Percentiles rank a stretch among this genome's conserved stretches.
Conservation (phyloP, 2,113 vertebrate genomes). For the Porphyrio hochstetteri region DNA sequence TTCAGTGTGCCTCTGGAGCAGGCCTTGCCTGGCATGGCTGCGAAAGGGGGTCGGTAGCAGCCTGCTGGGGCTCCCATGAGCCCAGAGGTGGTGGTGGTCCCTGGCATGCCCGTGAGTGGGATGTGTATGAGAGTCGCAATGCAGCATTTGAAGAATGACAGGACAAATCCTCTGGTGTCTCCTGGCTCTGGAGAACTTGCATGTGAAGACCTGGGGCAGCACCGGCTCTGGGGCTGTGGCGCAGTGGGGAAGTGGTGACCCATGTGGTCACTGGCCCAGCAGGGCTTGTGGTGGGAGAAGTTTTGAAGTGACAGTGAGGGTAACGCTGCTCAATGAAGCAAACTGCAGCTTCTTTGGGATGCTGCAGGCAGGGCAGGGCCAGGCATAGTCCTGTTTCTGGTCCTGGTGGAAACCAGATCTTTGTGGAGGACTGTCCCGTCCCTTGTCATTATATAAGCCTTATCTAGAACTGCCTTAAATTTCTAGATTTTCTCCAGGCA, state of each 20-base stretch:
- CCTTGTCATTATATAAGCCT: background rate
- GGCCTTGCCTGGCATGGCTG: rapidly evolving
- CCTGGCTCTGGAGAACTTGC: background rate
- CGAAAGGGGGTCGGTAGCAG: background rate
- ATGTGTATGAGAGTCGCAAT: rapidly evolving
- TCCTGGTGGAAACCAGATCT: background rate
- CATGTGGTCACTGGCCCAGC: background rate
- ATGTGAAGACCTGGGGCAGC: rapidly evolving
- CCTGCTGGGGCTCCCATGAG: background rate
- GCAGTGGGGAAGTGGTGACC: background rate
- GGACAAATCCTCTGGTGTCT: background rate
- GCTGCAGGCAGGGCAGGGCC: background rate
- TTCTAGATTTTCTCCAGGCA: background rate
- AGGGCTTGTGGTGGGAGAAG: background rate
- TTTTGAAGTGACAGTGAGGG: background rate
- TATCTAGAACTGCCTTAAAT: background rate
- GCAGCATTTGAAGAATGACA: rapidly evolving
- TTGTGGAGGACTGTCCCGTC: background rate
- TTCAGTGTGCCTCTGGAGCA: background rate
- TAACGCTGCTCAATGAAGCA: background rate
- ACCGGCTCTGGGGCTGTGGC: rapidly evolving
- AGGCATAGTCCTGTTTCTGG: background rate
- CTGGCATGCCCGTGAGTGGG: too few relatives aligned
- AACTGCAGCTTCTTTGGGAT: background rate
- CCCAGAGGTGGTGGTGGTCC: background rate